Evolutionary conservation across 2,797 vertebrate species (phyloP).

Genomic region (Oreortyx pictus): DNA sequence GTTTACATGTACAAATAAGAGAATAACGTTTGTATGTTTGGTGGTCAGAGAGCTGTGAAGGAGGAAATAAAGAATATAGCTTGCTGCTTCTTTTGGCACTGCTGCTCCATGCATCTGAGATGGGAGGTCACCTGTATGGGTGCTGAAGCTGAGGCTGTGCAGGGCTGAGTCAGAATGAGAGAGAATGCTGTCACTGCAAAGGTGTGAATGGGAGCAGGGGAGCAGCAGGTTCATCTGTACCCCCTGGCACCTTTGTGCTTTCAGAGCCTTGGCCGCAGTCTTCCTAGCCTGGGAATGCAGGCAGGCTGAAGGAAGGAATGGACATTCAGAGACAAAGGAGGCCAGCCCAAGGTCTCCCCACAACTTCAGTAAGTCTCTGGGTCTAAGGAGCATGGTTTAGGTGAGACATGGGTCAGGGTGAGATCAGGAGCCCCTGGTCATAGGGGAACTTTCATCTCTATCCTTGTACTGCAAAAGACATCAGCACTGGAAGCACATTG

Average conservation of each 20-base stretch:
- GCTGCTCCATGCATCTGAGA: neutral
- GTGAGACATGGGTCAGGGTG: neutral
- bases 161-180: neutral
- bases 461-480: neutral
- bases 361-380: neutral
- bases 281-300: neutral
- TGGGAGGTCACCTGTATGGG: neutral
- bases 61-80: neutral
- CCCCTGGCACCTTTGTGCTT: neutral
- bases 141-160: neutral
- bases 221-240: neutral
- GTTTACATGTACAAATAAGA: neutral
- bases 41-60: neutral
- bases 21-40: neutral
- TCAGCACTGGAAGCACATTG: neutral
- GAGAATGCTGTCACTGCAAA: neutral
- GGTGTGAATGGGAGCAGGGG: neutral
- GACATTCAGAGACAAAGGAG: rapidly evolving
- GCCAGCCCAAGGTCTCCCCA: neutral
- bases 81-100: neutral
- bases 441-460: neutral
- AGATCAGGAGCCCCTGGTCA: neutral
- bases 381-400: neutral
- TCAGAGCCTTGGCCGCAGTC: neutral
- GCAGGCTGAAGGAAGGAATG: neutral